These are phyloP conservation scores for Pomacea canaliculata DNA, from an alignment of 2,888 invertebrate species.

Conservation along the genomic window DNA sequence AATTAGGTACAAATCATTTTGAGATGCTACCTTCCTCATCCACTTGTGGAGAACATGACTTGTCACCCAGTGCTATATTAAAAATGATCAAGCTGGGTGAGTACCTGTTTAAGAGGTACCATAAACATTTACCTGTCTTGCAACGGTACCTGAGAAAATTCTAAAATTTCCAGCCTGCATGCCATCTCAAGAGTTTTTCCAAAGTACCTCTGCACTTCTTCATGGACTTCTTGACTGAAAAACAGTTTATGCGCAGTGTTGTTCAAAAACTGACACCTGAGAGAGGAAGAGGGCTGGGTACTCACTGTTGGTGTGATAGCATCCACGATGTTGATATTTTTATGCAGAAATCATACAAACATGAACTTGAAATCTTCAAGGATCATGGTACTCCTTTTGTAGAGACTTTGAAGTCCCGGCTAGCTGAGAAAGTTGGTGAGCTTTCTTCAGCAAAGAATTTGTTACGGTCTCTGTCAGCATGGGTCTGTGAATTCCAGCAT, in stretches of 20 bases:
- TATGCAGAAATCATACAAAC: constrained; percentile 25
- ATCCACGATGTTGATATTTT: constrained; percentile 18
- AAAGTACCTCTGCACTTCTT: constrained; percentile 40
- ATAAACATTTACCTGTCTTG: constrained; percentile 5
- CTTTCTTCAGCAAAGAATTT: background rate
- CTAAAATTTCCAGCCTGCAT: constrained; percentile 7
- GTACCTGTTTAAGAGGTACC: constrained; percentile 18
- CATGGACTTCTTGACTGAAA: constrained; percentile 47
- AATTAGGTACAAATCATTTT: constrained; percentile 23
- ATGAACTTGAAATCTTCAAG: constrained; percentile 30
- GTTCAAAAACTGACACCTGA: constrained; percentile 38
- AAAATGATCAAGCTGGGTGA: constrained; percentile 26
- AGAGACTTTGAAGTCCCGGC: background rate
- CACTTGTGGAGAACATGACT: constrained; percentile 12
- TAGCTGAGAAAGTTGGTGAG: background rate
- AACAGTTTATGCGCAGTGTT: constrained; percentile 38
- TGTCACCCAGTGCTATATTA: constrained; percentile 15
- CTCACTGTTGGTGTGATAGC: constrained; percentile 15
- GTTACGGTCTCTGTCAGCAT: background rate
- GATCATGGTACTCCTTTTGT: background rate
- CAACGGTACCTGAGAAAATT: background rate
- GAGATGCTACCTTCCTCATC: constrained; percentile 2
- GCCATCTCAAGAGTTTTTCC: constrained; percentile 27
- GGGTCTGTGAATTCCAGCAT: background rate
- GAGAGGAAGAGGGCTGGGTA: constrained; percentile 28